These are phyloP conservation scores for Cisticola juncidis DNA, from an alignment of 2,113 vertebrate species.

Conservation along the genomic window DNA sequence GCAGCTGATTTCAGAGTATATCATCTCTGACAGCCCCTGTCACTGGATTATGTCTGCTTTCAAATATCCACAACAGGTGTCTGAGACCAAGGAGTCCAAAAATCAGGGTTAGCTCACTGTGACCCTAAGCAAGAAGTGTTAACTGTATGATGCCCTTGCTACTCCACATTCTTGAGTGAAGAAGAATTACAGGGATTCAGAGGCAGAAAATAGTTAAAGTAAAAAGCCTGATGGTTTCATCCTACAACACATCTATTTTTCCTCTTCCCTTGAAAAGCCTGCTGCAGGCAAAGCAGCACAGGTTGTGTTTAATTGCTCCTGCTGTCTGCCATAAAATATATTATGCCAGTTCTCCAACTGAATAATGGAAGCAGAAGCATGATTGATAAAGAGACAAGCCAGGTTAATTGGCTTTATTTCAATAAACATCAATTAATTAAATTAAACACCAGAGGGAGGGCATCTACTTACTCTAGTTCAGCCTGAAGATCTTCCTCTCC, in stretches of 20 bases:
- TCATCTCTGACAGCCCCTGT: background rate
- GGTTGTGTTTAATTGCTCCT: slow-evolving; percentile 39
- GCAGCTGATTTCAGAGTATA: background rate
- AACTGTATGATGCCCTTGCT: background rate
- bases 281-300: background rate
- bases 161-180: background rate
- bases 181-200: background rate
- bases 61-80: background rate
- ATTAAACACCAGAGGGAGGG: slow-evolving; percentile 45
- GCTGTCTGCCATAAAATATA: slow-evolving; percentile 36
- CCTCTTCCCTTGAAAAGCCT: background rate
- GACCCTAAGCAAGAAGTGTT: background rate
- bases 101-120: background rate
- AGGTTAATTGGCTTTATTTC: slow-evolving; percentile 65
- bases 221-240: background rate
- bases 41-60: background rate
- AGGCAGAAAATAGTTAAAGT: background rate
- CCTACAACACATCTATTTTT: background rate
- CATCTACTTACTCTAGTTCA: slow-evolving; percentile 31
- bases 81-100: background rate
- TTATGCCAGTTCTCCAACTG: slow-evolving; percentile 18
- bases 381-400: slow-evolving; percentile 59
- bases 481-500: background rate
- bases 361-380: slow-evolving; percentile 29
- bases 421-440: slow-evolving; percentile 67